Evolutionary conservation across 2,113 vertebrate species (phyloP), one percentile per base, ranked within the genome.

Genomic region (Zootoca vivipara): DNA sequence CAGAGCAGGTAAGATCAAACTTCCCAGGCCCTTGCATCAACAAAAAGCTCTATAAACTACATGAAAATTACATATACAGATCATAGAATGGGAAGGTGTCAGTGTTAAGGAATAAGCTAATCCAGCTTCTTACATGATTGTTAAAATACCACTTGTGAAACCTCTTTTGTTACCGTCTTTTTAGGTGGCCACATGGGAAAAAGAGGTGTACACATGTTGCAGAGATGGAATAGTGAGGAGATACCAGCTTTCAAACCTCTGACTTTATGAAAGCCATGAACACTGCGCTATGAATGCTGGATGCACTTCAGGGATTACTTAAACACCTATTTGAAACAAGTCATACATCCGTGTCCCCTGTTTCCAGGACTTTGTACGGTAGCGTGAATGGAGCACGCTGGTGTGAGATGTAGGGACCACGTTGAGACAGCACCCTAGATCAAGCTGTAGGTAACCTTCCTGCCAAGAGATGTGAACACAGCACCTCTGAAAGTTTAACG

Each of bases 191-290:
- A 90, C 92, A 0, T 97, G 96, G 96, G 97, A 97, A 90, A 97
- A 96, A 86, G 93, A 96, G 73, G 94, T 97, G 52, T 98, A 97
- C 79, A 97, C 97, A 0, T 97, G 97, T 87, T 97, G 97, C 91
- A 92, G 97, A 64, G 97, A 97, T 0, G 96, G 97, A 35, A 78
- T 96, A 8, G 95, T 97, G 85, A 95, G 97, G 92, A 96, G 97
- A 86, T 98, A 98, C 92, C 97, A 97, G 13, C 96, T 97, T 56
- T 78, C 94, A 0, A 93, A 96, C 52, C 93, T 97, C 33, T 98
- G 91, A 96, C 35, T 1, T 1, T 7, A 38, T 4, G 3, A 38
- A 12, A 79, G 3, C 52, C 2, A 1, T 0, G 4, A 3, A 35
- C 16, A 0, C 4, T 4, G 70, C 56, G 22, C n/a, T 75, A 3